phyloP scores from a whole-genome alignment of 2,888 invertebrate species.

The Xanthia togata region DNA sequence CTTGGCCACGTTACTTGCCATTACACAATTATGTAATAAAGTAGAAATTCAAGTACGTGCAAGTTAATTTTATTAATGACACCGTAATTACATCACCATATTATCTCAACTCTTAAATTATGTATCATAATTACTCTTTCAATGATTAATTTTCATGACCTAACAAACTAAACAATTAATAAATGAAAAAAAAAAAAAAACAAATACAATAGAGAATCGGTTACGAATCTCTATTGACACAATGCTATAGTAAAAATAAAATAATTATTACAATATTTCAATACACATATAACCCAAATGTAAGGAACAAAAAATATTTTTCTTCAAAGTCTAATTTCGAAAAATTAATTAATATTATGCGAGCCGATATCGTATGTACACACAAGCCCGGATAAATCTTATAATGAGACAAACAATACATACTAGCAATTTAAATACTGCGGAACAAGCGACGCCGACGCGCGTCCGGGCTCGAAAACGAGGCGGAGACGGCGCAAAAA shows the following conservation, averaged over 20 bases:
- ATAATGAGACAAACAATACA: slow-evolving; percentile 72
- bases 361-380: slow-evolving; percentile 81
- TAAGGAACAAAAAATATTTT: slow-evolving; percentile 76
- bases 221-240: slow-evolving; percentile 78
- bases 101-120: slow-evolving; percentile 87
- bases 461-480: slow-evolving; percentile 73
- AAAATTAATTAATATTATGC: slow-evolving; percentile 79
- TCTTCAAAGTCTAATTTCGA: slow-evolving; percentile 75
- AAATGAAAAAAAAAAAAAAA: slow-evolving; percentile 78
- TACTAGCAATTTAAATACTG: slow-evolving; percentile 86
- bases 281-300: slow-evolving; percentile 75
- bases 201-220: slow-evolving; percentile 80
- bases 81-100: slow-evolving; percentile 86
- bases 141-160: slow-evolving; percentile 86
- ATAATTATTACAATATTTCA: slow-evolving; percentile 76
- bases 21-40: slow-evolving; percentile 88
- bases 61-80: slow-evolving; percentile 89
- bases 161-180: slow-evolving; percentile 84
- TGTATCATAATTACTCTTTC: slow-evolving; percentile 84
- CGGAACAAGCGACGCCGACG: slow-evolving; percentile 72
- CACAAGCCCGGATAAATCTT: slow-evolving; percentile 77
- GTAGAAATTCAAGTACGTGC: slow-evolving; percentile 88
- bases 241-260: slow-evolving; percentile 79
- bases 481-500: slow-evolving; percentile 74
- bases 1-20: slow-evolving; percentile 86